Base-by-base conservation (phyloP, 2,113 vertebrate genomes). In the Thamnaconus septentrionalis region DNA sequence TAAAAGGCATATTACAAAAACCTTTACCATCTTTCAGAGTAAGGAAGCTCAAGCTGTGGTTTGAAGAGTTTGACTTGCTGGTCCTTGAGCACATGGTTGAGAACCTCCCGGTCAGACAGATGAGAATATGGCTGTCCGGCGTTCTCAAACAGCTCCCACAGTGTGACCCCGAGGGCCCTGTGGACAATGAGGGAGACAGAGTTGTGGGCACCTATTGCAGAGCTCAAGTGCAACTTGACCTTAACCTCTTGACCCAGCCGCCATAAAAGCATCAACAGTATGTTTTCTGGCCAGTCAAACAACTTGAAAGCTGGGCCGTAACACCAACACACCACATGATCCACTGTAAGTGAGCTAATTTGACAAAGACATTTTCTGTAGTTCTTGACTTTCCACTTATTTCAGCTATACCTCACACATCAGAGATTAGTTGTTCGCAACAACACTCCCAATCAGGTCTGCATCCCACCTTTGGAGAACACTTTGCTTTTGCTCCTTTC, bases 61-160 rank as follows among this genome's bases (percentile, higher is more conserved):
- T 95, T 96, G 4, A 92, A 92, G 60, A 95, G 95, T 70, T 94
- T 97, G 12, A 93, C 85, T 68, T 94, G 94, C 65, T 94, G 94
- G 81, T 98, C 95, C 83, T 92, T 94, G 76, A 99, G 93, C 74
- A 99, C 96, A 3, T 94, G 94, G 64, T 91, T 92, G 57, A 99
- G 92, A 52, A 99, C 96, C 31, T 98, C 96, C 10, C 90, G 85
- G 78, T 99, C 92, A 6, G 95, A 95, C 49, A 99, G 91, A 74
- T 91, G 90, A 1, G 92, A 82, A 61, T 99, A 99, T 0, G 97
- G 97, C 80, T 91, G 94, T 57, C 88, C 75, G 31, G 91, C 92
- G 10, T 82, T 92, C 63, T 94, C 94, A 84, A 99, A 95, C 18
- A 99, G 94, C 71, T 99, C 97, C 97, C 97, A 99, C 5, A 99